Conservation (phyloP, 2,888 invertebrate genomes). For the Pandemis cinnamomeana region DNA sequence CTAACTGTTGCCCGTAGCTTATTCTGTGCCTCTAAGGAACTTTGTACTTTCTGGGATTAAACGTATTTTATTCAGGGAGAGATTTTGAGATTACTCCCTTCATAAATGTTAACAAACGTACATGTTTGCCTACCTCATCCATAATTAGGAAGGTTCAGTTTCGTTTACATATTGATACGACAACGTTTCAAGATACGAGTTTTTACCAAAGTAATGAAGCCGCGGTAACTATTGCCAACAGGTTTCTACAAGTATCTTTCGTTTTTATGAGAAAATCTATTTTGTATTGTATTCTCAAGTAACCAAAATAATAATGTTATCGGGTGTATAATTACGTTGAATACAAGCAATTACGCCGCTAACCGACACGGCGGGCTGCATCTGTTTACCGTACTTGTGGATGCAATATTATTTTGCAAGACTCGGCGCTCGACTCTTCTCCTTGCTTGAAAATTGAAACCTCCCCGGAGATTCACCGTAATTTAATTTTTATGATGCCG, state of each 20-base stretch:
- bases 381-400: constrained; percentile 45
- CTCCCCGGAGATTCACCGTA: constrained; percentile 70
- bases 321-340: constrained; percentile 14
- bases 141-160: too few species aligned
- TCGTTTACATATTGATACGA: too few species aligned
- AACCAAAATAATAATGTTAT: constrained; percentile 11
- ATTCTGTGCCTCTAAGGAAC: too few species aligned
- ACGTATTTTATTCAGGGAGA: too few species aligned
- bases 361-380: constrained; percentile 28
- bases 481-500: constrained; percentile 79
- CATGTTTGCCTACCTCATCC: too few species aligned
- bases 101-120: too few species aligned
- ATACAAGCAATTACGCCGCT: constrained; percentile 33
- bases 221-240: too few species aligned
- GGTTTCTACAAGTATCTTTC: neutral
- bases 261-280: neutral
- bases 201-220: too few species aligned
- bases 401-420: constrained; percentile 69
- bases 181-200: too few species aligned
- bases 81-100: too few species aligned
- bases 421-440: constrained; percentile 60
- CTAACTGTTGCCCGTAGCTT: too few species aligned
- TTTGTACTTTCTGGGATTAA: too few species aligned
- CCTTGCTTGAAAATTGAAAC: constrained; percentile 74
- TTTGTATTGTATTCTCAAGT: neutral